A percentile compares a stretch with the other conserved stretches of the same genome.
These are phyloP conservation scores for Parazoanthus swiftii DNA, from an alignment of 92 coral and sea anemone genomes.

Conservation along the genomic window DNA sequence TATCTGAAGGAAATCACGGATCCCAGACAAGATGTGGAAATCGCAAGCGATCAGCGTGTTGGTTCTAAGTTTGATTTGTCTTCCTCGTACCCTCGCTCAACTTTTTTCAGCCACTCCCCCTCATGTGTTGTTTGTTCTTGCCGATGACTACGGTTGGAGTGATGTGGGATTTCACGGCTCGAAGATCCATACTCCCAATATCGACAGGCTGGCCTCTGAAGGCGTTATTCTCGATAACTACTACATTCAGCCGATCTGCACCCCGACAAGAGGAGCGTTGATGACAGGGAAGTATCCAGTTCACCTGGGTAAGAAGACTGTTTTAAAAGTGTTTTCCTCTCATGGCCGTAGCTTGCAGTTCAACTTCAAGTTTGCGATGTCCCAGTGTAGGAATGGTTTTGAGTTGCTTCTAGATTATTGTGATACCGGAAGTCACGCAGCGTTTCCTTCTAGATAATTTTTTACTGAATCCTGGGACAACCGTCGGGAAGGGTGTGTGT, in stretches of 20 bases:
- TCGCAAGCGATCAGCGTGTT: neutral
- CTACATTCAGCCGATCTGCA: neutral
- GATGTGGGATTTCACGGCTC: constrained; percentile 4
- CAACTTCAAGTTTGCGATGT: too few species aligned
- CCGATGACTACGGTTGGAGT: too few species aligned
- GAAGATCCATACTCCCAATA: neutral
- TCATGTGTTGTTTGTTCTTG: neutral
- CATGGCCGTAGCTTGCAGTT: neutral
- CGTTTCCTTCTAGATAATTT: neutral
- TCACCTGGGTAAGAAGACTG: neutral
- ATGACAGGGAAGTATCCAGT: neutral
- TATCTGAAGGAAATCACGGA: neutral
- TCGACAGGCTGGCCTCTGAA: too few species aligned
- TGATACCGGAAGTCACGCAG: constrained; percentile 9
- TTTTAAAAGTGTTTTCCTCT: neutral
- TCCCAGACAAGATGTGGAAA: neutral
- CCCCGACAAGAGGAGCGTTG: constrained; percentile 4
- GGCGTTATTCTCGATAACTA: constrained; percentile 2
- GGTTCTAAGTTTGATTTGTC: neutral
- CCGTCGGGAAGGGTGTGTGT: too few species aligned
- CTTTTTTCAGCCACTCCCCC: neutral
- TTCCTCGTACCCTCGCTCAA: neutral
- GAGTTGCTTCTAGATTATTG: neutral
- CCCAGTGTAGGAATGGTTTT: neutral
- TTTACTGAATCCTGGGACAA: too few species aligned